A percentile compares a stretch with the other conserved stretches of the same genome.
Evolutionary conservation across 2,888 invertebrate genomes (phyloP).

Genomic region (Drosophila prolongata): DNA sequence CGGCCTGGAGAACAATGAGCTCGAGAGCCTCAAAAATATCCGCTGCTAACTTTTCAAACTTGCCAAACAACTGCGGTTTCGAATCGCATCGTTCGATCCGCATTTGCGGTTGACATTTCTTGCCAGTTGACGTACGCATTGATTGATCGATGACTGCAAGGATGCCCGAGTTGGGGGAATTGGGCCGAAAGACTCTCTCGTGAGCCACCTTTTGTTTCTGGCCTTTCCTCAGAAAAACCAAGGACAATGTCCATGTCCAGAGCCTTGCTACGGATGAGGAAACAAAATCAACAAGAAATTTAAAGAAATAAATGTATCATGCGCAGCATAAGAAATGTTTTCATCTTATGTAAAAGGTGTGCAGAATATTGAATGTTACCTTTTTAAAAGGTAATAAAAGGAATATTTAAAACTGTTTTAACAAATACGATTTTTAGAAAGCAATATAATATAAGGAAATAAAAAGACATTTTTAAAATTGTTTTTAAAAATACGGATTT

Average conservation of each 20-base stretch:
- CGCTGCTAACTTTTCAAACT: constrained; percentile 32
- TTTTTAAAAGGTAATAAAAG: too few relatives aligned
- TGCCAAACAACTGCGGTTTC: constrained; percentile 3
- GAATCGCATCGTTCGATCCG: constrained; percentile 17
- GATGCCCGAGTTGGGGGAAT: constrained; percentile 24
- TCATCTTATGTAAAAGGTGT: too few relatives aligned
- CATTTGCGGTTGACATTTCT: constrained; percentile 69
- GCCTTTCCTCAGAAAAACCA: not conserved
- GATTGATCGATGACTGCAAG: constrained; percentile 59
- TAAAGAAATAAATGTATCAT: not conserved
- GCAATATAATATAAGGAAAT: too few relatives aligned
- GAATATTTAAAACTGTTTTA: too few relatives aligned
- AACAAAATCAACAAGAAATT: not conserved
- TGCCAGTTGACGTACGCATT: constrained; percentile 62
- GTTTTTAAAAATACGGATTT: too few relatives aligned
- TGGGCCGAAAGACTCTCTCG: not conserved
- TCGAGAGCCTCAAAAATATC: constrained; percentile 8
- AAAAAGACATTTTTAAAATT: too few relatives aligned
- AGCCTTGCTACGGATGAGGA: not conserved
- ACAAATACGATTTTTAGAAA: too few relatives aligned
- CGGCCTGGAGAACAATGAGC: constrained; percentile 30
- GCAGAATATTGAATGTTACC: too few relatives aligned
- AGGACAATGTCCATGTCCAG: not conserved
- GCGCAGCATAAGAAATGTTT: too few relatives aligned
- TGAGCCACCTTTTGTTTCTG: not conserved